These are phyloP conservation scores for Congeria kusceri DNA, from an alignment of 2,888 invertebrate species.

Conservation along the genomic window DNA sequence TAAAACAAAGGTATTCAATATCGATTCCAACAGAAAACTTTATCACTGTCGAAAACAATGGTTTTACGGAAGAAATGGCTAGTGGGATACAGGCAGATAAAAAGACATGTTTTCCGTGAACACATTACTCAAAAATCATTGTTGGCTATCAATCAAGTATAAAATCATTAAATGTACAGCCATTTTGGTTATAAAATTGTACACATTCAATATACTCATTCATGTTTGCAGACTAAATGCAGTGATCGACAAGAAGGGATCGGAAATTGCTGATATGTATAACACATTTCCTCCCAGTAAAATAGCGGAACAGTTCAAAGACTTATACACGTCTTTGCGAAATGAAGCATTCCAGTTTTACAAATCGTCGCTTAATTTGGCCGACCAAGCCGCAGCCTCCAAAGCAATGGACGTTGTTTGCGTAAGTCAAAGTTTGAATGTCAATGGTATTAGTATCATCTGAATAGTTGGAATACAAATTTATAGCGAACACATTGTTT, in stretches of 20 bases:
- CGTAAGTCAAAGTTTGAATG: conserved; percentile 10
- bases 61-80: no score
- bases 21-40: no score
- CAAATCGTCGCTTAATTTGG: conserved; percentile 30
- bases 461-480: no score
- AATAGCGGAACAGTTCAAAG: conserved; percentile 49
- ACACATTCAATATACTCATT: no score
- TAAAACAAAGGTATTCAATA: conserved; percentile 52
- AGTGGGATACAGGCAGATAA: no score
- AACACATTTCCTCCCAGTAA: conserved; percentile 52
- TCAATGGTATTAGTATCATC: background rate
- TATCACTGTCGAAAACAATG: no score
- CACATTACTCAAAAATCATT: no score
- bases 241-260: conserved; percentile 40
- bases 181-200: no score
- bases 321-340: conserved; percentile 38
- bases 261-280: conserved; percentile 42
- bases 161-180: no score
- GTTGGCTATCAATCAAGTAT: no score
- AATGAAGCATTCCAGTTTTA: conserved; percentile 47
- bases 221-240: conserved; percentile 36
- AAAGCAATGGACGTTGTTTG: conserved; percentile 34
- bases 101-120: no score
- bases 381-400: conserved; percentile 33
- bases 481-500: no score